These are phyloP conservation scores for Octodon degus DNA, from an alignment of 2,113 vertebrate species.

Conservation along the genomic window DNA sequence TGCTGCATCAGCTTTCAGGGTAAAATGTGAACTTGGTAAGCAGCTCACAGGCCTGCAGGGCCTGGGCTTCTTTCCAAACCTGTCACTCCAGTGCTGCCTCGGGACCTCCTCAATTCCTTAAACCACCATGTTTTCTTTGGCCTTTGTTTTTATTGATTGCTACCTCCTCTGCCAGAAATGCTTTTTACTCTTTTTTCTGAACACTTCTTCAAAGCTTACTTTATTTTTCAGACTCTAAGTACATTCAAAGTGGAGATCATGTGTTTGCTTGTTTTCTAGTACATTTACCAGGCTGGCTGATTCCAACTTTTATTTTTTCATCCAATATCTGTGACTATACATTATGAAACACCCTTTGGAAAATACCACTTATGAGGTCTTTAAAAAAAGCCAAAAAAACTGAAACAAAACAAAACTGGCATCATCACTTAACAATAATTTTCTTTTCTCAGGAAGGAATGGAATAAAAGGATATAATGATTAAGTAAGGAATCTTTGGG, in stretches of 20 bases:
- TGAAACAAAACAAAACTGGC: not conserved
- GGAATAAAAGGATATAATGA: not conserved
- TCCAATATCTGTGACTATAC: not conserved
- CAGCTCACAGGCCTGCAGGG: not conserved
- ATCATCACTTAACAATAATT: not conserved
- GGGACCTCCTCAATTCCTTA: not conserved
- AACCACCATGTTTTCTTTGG: not conserved
- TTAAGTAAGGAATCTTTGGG: not conserved
- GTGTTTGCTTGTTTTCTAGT: not conserved
- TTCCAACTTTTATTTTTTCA: not conserved
- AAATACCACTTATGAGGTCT: not conserved
- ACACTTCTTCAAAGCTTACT: not conserved
- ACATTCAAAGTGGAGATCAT: not conserved
- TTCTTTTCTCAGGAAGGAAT: not conserved
- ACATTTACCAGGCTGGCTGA: not conserved
- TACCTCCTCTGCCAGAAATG: not conserved
- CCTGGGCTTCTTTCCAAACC: not conserved
- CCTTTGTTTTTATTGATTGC: not conserved
- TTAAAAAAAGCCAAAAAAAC: not conserved
- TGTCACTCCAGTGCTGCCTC: not conserved
- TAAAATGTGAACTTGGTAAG: not conserved
- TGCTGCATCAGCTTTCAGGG: not conserved
- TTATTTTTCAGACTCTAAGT: constrained; percentile 30
- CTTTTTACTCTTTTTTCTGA: not conserved
- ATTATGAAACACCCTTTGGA: not conserved